phyloP scores from a whole-genome alignment of 2,797 vertebrate species.

The Tamandua tetradactyla region DNA sequence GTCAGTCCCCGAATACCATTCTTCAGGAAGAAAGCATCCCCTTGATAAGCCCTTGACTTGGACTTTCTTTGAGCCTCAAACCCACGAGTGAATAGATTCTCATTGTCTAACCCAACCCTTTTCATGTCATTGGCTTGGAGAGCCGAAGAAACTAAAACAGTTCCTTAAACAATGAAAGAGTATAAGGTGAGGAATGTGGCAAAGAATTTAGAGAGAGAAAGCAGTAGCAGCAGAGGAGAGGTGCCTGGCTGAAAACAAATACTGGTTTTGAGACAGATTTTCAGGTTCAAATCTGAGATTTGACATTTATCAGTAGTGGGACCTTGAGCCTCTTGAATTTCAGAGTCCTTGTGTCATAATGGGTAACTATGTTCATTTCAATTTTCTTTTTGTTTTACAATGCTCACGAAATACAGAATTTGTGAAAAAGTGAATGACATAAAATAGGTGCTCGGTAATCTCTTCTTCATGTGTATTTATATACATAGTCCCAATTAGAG shows the following conservation, averaged over 20 bases:
- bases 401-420: background rate
- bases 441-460: background rate
- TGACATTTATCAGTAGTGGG: background rate
- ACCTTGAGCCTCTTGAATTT: background rate
- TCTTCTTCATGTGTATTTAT: background rate
- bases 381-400: background rate
- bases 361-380: too few relatives aligned
- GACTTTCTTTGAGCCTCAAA: too few relatives aligned
- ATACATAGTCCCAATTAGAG: background rate
- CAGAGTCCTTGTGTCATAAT: background rate
- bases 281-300: background rate
- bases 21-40: too few relatives aligned
- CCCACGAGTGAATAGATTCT: too few relatives aligned
- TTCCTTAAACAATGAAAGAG: background rate
- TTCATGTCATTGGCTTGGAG: too few relatives aligned
- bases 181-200: background rate
- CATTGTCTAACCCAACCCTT: too few relatives aligned
- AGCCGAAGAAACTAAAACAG: too few relatives aligned
- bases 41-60: too few relatives aligned
- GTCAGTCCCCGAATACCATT: too few relatives aligned
- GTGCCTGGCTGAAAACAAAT: background rate
- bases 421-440: background rate
- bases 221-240: background rate
- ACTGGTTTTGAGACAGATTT: background rate
- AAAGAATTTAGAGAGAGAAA: background rate